Evolutionary conservation across 2,797 vertebrate genomes (phyloP).

Genomic region (Phalloptychus januarius): DNA sequence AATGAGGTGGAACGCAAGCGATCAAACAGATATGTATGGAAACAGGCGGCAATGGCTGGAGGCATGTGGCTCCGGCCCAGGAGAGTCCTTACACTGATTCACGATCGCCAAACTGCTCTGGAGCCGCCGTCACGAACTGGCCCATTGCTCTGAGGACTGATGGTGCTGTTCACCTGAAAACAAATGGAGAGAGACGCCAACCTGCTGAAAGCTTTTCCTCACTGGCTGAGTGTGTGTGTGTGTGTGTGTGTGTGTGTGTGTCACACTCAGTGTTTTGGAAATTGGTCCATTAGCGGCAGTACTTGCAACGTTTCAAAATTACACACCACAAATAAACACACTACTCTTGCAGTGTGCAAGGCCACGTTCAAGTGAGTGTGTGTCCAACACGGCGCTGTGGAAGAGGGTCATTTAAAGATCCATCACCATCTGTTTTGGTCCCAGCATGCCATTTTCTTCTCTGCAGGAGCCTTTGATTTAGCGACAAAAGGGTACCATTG

Average conservation of each 20-base stretch:
- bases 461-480: conserved; percentile 65
- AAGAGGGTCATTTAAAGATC: conserved; percentile 70
- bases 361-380: conserved; percentile 49
- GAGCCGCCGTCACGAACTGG: conserved; percentile 32
- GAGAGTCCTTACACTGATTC: conserved; percentile 56
- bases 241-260: conserved; percentile 17
- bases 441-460: conserved; percentile 62
- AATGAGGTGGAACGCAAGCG: neutral
- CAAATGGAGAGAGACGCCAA: conserved; percentile 23
- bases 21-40: conserved; percentile 18
- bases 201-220: conserved; percentile 16
- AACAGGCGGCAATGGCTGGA: conserved; percentile 28
- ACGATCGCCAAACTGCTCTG: conserved; percentile 52
- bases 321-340: conserved; percentile 20
- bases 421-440: conserved; percentile 67
- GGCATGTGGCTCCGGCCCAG: conserved; percentile 2
- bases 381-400: conserved; percentile 55
- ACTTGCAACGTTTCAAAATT: conserved; percentile 46
- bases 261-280: conserved; percentile 41
- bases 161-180: conserved; percentile 40
- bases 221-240: conserved; percentile 5
- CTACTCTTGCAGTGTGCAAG: conserved; percentile 13
- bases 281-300: conserved; percentile 57
- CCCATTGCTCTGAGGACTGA: conserved; percentile 56
- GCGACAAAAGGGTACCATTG: conserved; percentile 48